Evolutionary conservation across 2,888 invertebrate genomes (phyloP).

Genomic region (Seladonia tumulorum): DNA sequence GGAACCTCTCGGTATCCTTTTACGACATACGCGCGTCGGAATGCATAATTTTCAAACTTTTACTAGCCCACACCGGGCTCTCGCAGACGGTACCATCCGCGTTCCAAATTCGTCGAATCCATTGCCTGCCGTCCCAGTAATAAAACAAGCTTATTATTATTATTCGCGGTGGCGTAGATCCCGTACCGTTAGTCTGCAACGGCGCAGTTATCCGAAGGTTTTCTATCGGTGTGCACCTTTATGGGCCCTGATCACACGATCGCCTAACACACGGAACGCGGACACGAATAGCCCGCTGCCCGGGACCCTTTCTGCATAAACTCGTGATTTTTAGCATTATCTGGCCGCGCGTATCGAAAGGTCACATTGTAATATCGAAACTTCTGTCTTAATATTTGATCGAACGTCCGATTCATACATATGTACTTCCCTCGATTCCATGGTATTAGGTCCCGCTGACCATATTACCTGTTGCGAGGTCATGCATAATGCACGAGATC

Average conservation of each 20-base stretch:
- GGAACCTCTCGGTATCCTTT: conserved; percentile 44
- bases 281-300: conserved; percentile 26
- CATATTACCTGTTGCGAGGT: conserved; percentile 27
- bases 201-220: conserved; percentile 29
- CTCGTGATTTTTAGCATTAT: conserved; percentile 1
- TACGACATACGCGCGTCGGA: conserved; percentile 16
- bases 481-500: conserved; percentile 50
- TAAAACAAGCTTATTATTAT: conserved; percentile 47
- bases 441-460: not conserved
- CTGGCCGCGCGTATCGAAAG: not conserved
- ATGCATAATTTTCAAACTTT: conserved; percentile 50
- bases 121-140: not conserved
- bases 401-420: not conserved
- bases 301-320: not conserved
- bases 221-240: conserved; percentile 23
- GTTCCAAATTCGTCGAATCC: conserved; percentile 37
- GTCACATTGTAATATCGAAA: conserved; percentile 1
- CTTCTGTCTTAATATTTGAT: not conserved
- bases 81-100: conserved; percentile 15
- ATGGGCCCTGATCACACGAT: conserved; percentile 38
- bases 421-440: not conserved
- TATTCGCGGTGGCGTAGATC: conserved; percentile 5
- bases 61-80: not conserved
- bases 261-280: conserved; percentile 25
- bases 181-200: conserved; percentile 43